These are phyloP conservation scores for Tetragnatha montana DNA, from an alignment of 2,888 invertebrate species.

Conservation along the genomic window DNA sequence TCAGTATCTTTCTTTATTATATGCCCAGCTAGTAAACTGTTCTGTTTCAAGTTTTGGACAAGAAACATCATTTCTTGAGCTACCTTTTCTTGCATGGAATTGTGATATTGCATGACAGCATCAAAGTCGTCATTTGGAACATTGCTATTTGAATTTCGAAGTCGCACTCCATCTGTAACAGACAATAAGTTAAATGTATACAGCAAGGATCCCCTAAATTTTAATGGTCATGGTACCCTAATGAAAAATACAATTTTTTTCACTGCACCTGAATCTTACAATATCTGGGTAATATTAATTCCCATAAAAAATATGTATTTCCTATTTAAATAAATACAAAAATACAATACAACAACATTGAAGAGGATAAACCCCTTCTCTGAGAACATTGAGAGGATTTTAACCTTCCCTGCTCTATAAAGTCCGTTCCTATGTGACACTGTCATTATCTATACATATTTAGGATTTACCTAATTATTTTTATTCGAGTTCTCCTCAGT, in stretches of 20 bases:
- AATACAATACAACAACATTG: no score
- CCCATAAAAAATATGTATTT: no score
- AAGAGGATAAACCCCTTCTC: no score
- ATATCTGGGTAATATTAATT: no score
- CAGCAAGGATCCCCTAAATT: background rate
- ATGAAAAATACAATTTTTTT: background rate
- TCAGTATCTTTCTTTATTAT: conserved; percentile 93
- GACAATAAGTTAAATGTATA: background rate
- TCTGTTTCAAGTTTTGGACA: conserved; percentile 91
- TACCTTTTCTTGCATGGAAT: conserved; percentile 91
- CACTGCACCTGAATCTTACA: no score
- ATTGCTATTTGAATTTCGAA: conserved; percentile 15
- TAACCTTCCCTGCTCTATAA: no score
- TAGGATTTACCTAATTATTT: no score
- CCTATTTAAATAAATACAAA: no score
- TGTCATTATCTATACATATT: no score
- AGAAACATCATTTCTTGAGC: conserved; percentile 95
- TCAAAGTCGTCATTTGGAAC: conserved; percentile 82
- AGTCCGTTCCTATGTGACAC: no score
- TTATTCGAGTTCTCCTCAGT: no score
- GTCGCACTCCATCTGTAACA: conserved; percentile 46
- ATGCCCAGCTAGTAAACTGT: conserved; percentile 89
- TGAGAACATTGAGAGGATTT: no score
- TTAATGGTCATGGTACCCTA: background rate
- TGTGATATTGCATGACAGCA: conserved; percentile 88